Evolutionary conservation across 2,888 invertebrate genomes (phyloP), one percentile per base, ranked within the genome.

Genomic region (Ormyrus nitidulus): DNA sequence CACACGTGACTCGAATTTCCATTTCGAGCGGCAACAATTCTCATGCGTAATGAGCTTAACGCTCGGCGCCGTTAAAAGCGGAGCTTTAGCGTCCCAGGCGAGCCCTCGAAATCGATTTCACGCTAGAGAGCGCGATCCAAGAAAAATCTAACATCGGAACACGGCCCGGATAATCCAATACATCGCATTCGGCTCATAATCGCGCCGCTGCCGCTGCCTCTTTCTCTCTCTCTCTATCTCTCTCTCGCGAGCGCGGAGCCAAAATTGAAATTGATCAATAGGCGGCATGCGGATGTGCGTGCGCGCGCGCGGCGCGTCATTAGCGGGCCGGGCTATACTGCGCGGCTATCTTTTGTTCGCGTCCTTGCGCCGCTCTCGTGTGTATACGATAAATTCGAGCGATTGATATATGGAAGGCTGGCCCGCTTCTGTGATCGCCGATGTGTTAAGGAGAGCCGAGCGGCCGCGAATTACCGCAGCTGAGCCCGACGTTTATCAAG

Each of bases 31-130:
- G 71, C 81, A 81, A 79, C 81, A 79, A 81, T 81, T 81, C 78
- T 79, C 78, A 77, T 74, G 81, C 78, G 75, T 76, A 81, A 81
- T 79, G 81, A 81, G 78, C 78, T 81, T 79, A 81, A 79, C 81
- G 74, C 54, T 44, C 46, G 44, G 59, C 62, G 70, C 56, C 81
- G 81, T 78, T 75, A 81, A 81, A 77, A 76, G 58, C 74, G 68
- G 72, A 61, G 34, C 75, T 75, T 75, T 71, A 4, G 19, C 66
- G 59, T 54, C 73, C 79, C 79, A 62, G 53, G 70, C 65, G 58
- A 71, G 65, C 69, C 66, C 53, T 69, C 58, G 64, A 70, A 77
- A 81, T 81, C 78, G 81, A 81, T 81, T 81, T 81, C 78, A 81
- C 75, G 81, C 77, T 70, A 72, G 69, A 77, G 66, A 56, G 77